phyloP scores from a whole-genome alignment of 2,797 vertebrate species.

The Rousettus madagascariensis region DNA sequence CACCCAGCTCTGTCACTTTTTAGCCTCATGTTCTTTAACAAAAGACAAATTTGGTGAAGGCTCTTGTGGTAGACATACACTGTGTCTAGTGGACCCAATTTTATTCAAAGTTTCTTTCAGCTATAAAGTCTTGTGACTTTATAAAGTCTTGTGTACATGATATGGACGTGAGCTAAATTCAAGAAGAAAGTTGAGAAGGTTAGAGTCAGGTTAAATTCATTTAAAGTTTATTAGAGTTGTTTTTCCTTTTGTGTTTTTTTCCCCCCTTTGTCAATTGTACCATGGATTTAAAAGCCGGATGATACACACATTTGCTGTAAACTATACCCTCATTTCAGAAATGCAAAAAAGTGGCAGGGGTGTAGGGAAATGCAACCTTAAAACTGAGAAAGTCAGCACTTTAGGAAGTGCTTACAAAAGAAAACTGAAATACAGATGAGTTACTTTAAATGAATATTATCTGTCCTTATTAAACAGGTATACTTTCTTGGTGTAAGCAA shows the following conservation, averaged over 20 bases:
- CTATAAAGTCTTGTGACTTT: neutral
- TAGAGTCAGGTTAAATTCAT: neutral
- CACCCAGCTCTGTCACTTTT: neutral
- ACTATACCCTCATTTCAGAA: neutral
- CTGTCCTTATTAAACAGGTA: accelerated
- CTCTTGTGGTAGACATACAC: neutral
- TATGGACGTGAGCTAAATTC: neutral
- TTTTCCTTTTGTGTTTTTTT: neutral
- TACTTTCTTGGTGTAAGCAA: neutral
- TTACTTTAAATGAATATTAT: neutral
- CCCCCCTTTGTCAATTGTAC: neutral
- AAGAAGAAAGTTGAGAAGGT: neutral
- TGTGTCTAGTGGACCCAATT: neutral
- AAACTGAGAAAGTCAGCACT: neutral
- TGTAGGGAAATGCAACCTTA: neutral
- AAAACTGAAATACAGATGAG: neutral
- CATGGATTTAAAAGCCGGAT: neutral
- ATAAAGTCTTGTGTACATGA: too few species aligned
- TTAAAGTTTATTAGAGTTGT: neutral
- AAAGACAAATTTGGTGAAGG: neutral
- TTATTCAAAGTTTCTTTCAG: neutral
- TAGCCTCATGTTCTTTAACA: neutral
- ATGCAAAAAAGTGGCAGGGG: neutral
- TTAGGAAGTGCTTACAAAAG: neutral
- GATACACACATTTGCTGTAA: neutral